These are phyloP conservation scores for Corydoras maculifer DNA, from an alignment of 2,113 vertebrate genomes.

Conservation along the genomic window DNA sequence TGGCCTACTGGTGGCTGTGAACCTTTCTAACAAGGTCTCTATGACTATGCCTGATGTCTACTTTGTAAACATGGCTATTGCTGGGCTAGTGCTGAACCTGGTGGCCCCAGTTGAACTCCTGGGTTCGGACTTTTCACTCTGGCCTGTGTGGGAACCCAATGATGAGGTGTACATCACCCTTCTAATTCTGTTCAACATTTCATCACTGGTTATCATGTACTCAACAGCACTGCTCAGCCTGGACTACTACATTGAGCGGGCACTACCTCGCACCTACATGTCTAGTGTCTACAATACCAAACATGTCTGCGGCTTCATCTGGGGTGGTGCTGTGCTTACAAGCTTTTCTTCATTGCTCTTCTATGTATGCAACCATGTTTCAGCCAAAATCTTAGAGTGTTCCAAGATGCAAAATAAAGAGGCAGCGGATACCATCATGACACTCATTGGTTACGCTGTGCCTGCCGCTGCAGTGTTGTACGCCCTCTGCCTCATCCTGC, in stretches of 20 bases:
- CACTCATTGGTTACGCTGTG: slow-evolving; percentile 88
- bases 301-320: slow-evolving; percentile 92
- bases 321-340: slow-evolving; percentile 93
- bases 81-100: slow-evolving; percentile 82
- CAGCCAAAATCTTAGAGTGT: slow-evolving; percentile 84
- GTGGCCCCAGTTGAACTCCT: slow-evolving; percentile 83
- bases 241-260: slow-evolving; percentile 93
- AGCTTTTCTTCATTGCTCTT: slow-evolving; percentile 94
- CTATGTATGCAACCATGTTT: slow-evolving; percentile 91
- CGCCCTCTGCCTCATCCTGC: slow-evolving; percentile 77
- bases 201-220: slow-evolving; percentile 88
- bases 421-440: slow-evolving; percentile 87
- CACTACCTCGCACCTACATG: slow-evolving; percentile 92
- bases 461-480: slow-evolving; percentile 82
- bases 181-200: slow-evolving; percentile 91
- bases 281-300: slow-evolving; percentile 95
- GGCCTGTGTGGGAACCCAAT: slow-evolving; percentile 82
- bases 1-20: slow-evolving; percentile 81
- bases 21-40: slow-evolving; percentile 84
- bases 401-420: slow-evolving; percentile 92
- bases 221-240: slow-evolving; percentile 90
- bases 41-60: slow-evolving; percentile 99
- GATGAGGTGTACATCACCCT: slow-evolving; percentile 85
- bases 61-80: slow-evolving; percentile 93
- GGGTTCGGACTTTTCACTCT: slow-evolving; percentile 76